Conservation (phyloP, 2,888 invertebrate species). For the Exephanes ischioxanthus region DNA sequence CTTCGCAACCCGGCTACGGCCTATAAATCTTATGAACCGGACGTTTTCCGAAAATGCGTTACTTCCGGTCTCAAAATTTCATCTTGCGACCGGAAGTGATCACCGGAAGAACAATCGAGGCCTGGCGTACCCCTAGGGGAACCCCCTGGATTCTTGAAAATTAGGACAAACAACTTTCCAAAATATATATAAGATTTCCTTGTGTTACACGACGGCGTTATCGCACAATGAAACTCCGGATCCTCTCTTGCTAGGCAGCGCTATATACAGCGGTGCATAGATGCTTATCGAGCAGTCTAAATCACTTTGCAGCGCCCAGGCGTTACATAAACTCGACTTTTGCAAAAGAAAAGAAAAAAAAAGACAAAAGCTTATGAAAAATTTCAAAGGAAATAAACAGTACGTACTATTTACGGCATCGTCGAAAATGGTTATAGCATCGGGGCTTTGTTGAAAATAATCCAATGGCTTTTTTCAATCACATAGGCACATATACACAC, state of each 20-base stretch:
- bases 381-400: background rate
- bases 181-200: background rate
- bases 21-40: no score
- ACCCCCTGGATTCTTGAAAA: no score
- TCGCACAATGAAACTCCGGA: conserved; percentile 27
- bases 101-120: no score
- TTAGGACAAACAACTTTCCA: background rate
- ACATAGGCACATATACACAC: background rate
- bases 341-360: background rate
- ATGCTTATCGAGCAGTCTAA: conserved; percentile 31
- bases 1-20: no score
- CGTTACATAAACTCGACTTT: conserved; percentile 26
- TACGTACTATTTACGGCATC: conserved; percentile 37
- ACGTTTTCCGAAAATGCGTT: no score
- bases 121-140: no score
- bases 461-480: conserved; percentile 21
- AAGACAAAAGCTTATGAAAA: background rate
- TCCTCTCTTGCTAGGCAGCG: conserved; percentile 13
- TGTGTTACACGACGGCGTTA: conserved; percentile 10
- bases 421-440: background rate
- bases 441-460: conserved; percentile 1
- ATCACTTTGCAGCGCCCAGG: conserved; percentile 1
- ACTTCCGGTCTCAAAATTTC: no score
- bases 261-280: conserved; percentile 7
- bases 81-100: no score